Evolutionary conservation across 2,888 invertebrate species (phyloP), one percentile per base, ranked within the genome.

Genomic region (Lepetodrilus schrolli): DNA sequence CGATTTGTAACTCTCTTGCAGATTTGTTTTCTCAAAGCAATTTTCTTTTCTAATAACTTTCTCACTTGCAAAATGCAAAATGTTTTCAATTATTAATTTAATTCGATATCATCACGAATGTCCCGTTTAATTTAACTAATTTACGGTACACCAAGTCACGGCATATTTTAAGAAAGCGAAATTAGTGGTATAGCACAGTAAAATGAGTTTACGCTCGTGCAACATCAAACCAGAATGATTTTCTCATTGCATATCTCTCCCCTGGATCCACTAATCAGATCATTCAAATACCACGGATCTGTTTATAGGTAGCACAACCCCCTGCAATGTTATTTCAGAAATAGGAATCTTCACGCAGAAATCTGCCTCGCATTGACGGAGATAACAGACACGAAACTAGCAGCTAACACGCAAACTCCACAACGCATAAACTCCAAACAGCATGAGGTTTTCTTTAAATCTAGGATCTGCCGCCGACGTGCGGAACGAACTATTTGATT

Each of bases 401-500:
- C 43, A 17, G 43, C 17, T 13, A 17, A 17, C 43, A 43, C 13
- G 43, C 17, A 17, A 17, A 43, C 13, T 43, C 43, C n/a, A 43
- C 43, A 17, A 13, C 43, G 8, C 13, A 43, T 17, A 30, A 58
- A 58, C 58, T 34, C 30, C 58, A 34, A 58, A 17, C 30, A n/a
- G 34, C 30, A 58, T n/a, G 34, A 2, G 17, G 58, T 30, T 58
- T 58, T 58, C 30, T 26, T 58, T 26, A 58, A 58, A 58, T 30
- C 34, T 30, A n/a, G 58, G 30, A 58, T 30, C 58, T 30, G n/a
- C 17, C 58, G 43, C 34, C 7, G 34, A 58, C 26, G n/a, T n/a
- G 30, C 58, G 58, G 58, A 34, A 58, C 58, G 58, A 58, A 58
- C n/a, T 34, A 30, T 58, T 58, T 58, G 58, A 58, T 58, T 58